phyloP scores from a whole-genome alignment of 2,888 invertebrate species.

The Stictocephala bisonia region DNA sequence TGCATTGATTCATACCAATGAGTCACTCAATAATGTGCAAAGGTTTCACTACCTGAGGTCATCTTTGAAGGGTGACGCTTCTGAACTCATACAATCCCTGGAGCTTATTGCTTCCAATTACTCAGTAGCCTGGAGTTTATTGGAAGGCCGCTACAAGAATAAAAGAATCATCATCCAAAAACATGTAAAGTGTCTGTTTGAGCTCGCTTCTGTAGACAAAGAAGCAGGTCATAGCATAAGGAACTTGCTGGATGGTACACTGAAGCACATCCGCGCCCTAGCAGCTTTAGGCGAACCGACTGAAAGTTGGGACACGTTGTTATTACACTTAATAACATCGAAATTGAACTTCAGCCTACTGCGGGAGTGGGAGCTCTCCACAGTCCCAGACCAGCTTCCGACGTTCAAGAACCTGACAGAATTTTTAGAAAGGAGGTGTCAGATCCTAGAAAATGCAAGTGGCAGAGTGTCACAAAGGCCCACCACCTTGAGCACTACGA shows the following conservation, averaged over 20 bases:
- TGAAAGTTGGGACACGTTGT: conserved; percentile 55
- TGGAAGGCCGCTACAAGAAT: not conserved
- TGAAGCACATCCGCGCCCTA: conserved; percentile 56
- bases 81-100: not conserved
- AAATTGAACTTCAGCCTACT: conserved; percentile 56
- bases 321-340: conserved; percentile 54
- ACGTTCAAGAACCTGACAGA: conserved; percentile 46
- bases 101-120: not conserved
- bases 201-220: not conserved
- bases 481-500: not conserved
- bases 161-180: not conserved
- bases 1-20: not conserved
- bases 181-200: not conserved
- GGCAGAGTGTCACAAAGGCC: not conserved
- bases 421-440: conserved; percentile 53
- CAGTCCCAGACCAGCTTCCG: conserved; percentile 42
- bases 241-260: conserved; percentile 52
- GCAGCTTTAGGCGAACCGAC: too few species aligned
- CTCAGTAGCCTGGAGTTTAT: not conserved
- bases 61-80: not conserved
- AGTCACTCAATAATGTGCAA: not conserved
- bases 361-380: conserved; percentile 53
- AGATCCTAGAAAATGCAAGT: conserved; percentile 50
- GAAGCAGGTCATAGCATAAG: conserved; percentile 38
- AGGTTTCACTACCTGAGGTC: not conserved